Percentiles rank a stretch among this genome's conserved stretches.
Evolutionary conservation across 2,797 vertebrate genomes (phyloP).

Genomic region (Mionectes olivaceus): DNA sequence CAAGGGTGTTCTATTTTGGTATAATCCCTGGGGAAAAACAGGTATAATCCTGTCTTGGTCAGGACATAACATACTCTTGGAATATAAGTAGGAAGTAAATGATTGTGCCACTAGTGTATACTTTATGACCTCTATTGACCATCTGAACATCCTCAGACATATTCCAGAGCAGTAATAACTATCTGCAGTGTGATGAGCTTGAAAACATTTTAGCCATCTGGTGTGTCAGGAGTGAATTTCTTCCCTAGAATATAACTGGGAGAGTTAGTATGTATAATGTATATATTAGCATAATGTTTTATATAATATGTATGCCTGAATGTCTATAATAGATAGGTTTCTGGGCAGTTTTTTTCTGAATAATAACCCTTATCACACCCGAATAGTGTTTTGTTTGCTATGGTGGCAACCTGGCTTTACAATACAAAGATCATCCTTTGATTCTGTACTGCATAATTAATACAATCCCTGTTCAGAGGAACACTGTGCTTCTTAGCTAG

Average conservation of each 20-base stretch:
- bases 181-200: neutral
- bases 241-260: neutral
- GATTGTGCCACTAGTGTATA: neutral
- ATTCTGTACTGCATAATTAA: neutral
- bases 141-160: neutral
- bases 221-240: neutral
- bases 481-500: neutral
- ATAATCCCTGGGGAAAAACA: neutral
- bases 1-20: neutral
- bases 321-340: neutral
- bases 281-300: neutral
- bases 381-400: neutral
- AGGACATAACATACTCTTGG: neutral
- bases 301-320: neutral
- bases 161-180: neutral
- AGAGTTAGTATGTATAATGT: neutral
- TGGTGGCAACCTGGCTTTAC: conserved; percentile 57
- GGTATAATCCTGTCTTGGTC: neutral
- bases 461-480: neutral
- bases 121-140: neutral
- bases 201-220: neutral
- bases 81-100: neutral
- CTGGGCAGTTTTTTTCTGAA: neutral
- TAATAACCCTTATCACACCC: neutral
- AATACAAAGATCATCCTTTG: conserved; percentile 62